A percentile compares a stretch with the other conserved stretches of the same genome.
Conservation (phyloP, 2,888 invertebrate genomes). For the Plebejus melissa region DNA sequence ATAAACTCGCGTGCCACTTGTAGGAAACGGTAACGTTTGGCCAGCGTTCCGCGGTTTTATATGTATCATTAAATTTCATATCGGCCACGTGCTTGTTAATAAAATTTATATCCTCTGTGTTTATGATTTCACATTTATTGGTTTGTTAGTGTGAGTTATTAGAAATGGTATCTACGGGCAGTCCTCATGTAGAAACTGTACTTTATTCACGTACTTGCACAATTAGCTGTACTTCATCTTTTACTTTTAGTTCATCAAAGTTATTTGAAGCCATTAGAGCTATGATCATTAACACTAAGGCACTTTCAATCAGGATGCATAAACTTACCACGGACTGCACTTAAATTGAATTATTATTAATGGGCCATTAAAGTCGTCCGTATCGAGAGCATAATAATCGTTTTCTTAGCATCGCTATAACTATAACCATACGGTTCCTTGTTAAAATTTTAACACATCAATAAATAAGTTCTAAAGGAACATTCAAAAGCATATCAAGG, state of each 20-base stretch:
- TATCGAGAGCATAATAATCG: conserved; percentile 22
- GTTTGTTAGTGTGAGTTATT: neutral
- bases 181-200: neutral
- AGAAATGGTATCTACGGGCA: neutral
- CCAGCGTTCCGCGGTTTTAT: conserved; percentile 21
- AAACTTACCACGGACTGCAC: conserved; percentile 6
- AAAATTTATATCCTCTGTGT: conserved; percentile 17
- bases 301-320: conserved; percentile 17
- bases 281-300: neutral
- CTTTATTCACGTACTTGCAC: neutral
- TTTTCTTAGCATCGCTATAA: neutral
- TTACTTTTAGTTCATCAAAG: neutral
- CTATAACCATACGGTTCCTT: neutral
- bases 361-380: conserved; percentile 19
- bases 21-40: conserved; percentile 27
- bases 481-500: neutral
- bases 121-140: neutral
- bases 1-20: conserved; percentile 32
- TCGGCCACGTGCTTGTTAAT: conserved; percentile 19
- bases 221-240: neutral
- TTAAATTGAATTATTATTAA: conserved; percentile 12
- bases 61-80: conserved; percentile 26
- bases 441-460: conserved; percentile 3
- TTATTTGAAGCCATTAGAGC: neutral
- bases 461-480: conserved; percentile 3